phyloP scores from a whole-genome alignment of 53 echinoderm and acorn worm genomes.

The Hippasteria phrygiana region DNA sequence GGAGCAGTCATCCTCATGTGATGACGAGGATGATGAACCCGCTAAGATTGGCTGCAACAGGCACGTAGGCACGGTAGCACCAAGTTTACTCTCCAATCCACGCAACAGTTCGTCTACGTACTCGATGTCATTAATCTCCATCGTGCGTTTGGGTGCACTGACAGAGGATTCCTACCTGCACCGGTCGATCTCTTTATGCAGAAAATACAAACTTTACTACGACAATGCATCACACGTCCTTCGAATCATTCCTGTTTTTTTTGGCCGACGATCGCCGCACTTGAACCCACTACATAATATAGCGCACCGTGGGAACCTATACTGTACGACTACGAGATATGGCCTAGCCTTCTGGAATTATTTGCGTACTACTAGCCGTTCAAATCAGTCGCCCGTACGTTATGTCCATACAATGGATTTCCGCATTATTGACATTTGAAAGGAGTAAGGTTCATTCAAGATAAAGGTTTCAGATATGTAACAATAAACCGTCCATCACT shows the following conservation, averaged over 20 bases:
- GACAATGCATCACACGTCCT: no score
- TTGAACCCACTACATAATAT: no score
- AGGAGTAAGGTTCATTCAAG: constrained; percentile 50
- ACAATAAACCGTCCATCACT: background rate
- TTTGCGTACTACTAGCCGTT: background rate
- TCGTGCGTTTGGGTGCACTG: background rate
- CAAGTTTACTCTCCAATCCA: constrained; percentile 46
- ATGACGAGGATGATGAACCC: background rate
- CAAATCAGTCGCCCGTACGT: background rate
- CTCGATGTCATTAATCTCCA: constrained; percentile 36
- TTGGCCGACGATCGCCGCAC: no score
- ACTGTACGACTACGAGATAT: no score
- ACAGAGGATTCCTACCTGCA: background rate
- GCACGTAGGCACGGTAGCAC: constrained; percentile 13
- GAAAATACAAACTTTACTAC: no score
- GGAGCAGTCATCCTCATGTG: background rate
- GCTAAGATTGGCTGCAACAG: constrained; percentile 22
- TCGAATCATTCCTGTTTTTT: no score
- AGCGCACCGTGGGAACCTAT: no score
- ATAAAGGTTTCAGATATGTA: background rate
- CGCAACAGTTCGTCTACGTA: constrained; percentile 41
- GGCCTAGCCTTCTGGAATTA: no score
- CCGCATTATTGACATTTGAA: constrained; percentile 21
- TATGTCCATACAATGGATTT: background rate
- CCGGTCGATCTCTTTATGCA: background rate